Percentiles rank a stretch among this genome's conserved stretches.
Conservation (phyloP, 2,113 vertebrate genomes). For the Eudyptes chrysolophus region DNA sequence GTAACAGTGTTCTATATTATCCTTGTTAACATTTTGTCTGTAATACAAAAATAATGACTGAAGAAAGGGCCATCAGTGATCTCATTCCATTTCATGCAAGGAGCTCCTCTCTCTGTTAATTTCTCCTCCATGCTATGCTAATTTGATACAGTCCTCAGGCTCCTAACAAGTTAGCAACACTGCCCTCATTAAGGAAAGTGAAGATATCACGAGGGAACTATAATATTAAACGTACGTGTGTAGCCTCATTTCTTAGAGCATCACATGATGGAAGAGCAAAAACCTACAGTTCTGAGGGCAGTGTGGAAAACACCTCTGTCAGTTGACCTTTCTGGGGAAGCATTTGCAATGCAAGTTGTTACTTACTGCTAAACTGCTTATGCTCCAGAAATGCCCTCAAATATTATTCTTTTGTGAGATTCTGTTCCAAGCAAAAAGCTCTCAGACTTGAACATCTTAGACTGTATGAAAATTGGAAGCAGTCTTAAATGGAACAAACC, state of each 20-base stretch:
- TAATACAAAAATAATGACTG: neutral
- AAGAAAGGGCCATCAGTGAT: neutral
- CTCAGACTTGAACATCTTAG: neutral
- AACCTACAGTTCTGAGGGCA: neutral
- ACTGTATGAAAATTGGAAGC: neutral
- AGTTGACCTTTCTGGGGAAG: neutral
- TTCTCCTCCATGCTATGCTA: slow-evolving; percentile 11
- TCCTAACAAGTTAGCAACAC: slow-evolving; percentile 30
- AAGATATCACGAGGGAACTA: neutral
- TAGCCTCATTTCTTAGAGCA: slow-evolving; percentile 32
- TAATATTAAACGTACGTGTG: neutral
- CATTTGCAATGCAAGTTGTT: neutral
- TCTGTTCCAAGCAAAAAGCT: neutral
- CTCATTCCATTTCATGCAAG: neutral
- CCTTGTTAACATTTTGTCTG: neutral
- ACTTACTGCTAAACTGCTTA: neutral
- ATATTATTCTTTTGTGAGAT: neutral
- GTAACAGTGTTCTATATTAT: neutral
- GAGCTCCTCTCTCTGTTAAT: neutral
- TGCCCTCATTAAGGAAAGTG: slow-evolving; percentile 53
- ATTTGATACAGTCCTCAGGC: slow-evolving; percentile 40
- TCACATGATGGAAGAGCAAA: neutral
- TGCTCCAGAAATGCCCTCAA: neutral
- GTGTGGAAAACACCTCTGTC: neutral
- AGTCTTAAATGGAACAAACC: neutral